Conservation (phyloP, 2,113 vertebrate genomes). For the Pluvianellus socialis region DNA sequence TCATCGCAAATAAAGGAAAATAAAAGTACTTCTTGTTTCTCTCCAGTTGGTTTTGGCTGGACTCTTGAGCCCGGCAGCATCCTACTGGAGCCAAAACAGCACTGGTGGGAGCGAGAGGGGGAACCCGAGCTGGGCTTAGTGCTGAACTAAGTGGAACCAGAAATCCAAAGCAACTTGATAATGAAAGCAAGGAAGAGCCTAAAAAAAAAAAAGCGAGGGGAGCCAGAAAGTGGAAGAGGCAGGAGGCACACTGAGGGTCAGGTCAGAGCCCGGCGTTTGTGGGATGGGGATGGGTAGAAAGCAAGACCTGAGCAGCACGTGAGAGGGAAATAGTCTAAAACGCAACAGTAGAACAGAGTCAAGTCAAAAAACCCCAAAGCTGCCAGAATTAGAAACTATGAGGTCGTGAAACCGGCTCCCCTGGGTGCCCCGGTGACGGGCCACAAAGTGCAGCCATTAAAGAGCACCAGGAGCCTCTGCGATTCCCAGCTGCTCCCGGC, state of each 20-base stretch:
- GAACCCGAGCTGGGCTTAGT: neutral
- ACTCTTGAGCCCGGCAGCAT: neutral
- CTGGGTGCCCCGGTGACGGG: neutral
- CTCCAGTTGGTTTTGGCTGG: neutral
- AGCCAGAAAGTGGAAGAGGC: neutral
- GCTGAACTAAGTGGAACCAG: neutral
- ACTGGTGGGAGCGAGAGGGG: neutral
- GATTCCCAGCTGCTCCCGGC: neutral
- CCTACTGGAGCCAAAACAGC: neutral
- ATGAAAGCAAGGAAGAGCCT: neutral
- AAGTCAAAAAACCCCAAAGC: neutral
- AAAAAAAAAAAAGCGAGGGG: accelerated
- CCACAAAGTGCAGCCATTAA: neutral
- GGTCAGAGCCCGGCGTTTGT: accelerated
- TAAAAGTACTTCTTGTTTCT: neutral
- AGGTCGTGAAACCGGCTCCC: neutral
- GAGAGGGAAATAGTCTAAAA: neutral
- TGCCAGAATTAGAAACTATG: neutral
- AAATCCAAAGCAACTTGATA: neutral
- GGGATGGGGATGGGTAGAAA: neutral
- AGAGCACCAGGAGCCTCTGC: neutral
- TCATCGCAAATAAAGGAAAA: neutral
- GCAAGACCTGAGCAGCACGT: neutral
- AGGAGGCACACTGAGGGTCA: neutral
- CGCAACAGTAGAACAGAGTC: neutral